Evolutionary conservation across 2,113 vertebrate species (phyloP).

Genomic region (Sturnira hondurensis): DNA sequence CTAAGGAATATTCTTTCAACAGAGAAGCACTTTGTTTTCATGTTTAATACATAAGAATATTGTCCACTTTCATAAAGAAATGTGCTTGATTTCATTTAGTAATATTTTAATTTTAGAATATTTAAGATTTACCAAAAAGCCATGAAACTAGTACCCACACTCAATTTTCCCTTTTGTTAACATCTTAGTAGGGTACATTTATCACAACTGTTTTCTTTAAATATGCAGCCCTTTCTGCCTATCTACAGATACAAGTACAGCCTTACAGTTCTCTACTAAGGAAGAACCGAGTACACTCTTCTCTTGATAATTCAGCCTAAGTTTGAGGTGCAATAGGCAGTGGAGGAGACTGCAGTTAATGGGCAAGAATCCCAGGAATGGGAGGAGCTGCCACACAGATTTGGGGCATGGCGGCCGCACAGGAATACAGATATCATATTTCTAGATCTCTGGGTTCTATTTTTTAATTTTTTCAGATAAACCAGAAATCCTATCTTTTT

Average conservation of each 20-base stretch:
- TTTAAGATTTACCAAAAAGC: neutral
- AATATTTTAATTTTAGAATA: neutral
- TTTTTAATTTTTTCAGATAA: neutral
- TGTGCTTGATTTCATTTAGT: neutral
- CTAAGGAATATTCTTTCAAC: neutral
- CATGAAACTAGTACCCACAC: neutral
- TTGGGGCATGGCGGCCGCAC: neutral
- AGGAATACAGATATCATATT: neutral
- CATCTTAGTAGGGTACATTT: neutral
- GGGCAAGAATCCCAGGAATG: no score
- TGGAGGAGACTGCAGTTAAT: fast-evolving
- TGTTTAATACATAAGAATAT: neutral
- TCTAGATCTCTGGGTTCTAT: neutral
- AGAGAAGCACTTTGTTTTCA: neutral
- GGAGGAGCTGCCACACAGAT: neutral
- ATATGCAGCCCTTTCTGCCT: neutral
- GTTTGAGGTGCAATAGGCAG: neutral
- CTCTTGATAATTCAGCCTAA: neutral
- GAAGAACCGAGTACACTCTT: neutral
- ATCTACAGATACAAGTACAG: neutral
- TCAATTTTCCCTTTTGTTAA: neutral
- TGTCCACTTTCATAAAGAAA: neutral
- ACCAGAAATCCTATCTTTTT: neutral
- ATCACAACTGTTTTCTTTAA: neutral
- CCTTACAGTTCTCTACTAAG: neutral